Evolutionary conservation across 2,113 vertebrate genomes (phyloP).

Genomic region (Psettodes erumei): DNA sequence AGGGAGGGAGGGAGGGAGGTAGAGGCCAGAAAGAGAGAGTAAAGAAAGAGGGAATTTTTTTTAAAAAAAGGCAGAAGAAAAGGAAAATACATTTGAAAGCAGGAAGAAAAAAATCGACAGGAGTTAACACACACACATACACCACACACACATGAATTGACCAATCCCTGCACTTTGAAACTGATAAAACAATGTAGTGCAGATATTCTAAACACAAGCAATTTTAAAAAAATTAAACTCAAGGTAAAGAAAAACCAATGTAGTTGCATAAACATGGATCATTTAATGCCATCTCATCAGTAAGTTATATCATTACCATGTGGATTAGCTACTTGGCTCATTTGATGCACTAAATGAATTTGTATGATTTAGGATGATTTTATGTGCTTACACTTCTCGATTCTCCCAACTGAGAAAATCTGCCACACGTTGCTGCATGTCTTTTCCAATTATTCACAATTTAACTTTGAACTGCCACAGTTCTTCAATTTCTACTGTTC

Average conservation of each 20-base stretch:
- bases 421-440: neutral
- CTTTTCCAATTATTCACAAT: neutral
- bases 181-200: slow-evolving; percentile 14
- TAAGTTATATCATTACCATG: slow-evolving; percentile 12
- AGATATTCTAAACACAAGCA: slow-evolving; percentile 16
- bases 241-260: neutral
- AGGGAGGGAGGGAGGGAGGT: neutral
- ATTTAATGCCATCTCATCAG: neutral
- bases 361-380: neutral
- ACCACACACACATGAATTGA: slow-evolving; percentile 2
- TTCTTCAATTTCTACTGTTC: neutral
- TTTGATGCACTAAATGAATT: neutral
- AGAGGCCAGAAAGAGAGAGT: slow-evolving; percentile 42
- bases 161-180: neutral
- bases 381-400: neutral
- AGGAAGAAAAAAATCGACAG: slow-evolving; percentile 26
- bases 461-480: neutral
- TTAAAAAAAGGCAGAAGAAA: slow-evolving; percentile 34
- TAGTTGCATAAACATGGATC: neutral
- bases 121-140: neutral
- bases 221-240: neutral
- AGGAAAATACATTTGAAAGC: slow-evolving; percentile 36
- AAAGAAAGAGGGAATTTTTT: slow-evolving; percentile 16
- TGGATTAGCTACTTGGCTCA: slow-evolving; percentile 13
- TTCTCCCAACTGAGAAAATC: neutral